Conservation (phyloP, 1,140 invertebrate species). For the Araneus ventricosus region DNA sequence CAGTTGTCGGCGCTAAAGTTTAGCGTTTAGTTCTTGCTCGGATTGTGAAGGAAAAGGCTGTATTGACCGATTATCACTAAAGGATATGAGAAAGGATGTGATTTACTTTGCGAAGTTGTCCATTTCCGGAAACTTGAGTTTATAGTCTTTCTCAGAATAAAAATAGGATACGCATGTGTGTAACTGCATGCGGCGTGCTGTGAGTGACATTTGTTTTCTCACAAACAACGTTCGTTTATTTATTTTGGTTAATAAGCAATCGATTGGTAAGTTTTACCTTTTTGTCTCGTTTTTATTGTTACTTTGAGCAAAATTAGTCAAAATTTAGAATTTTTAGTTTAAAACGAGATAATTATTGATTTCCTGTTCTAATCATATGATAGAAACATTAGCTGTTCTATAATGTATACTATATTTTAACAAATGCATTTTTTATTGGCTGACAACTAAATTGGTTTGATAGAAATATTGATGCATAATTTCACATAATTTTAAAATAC, state of each 20-base stretch:
- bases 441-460: too few relatives aligned
- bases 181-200: not conserved
- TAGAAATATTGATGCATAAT: too few relatives aligned
- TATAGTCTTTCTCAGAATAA: not conserved
- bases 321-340: too few relatives aligned
- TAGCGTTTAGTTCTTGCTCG: not conserved
- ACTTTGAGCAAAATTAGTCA: not conserved
- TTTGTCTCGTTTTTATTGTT: not conserved
- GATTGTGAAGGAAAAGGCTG: not conserved
- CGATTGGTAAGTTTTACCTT: not conserved
- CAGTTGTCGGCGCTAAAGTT: not conserved
- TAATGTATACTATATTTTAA: too few relatives aligned
- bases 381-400: too few relatives aligned
- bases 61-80: not conserved
- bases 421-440: too few relatives aligned
- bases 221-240: too few relatives aligned
- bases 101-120: not conserved
- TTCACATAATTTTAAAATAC: too few relatives aligned
- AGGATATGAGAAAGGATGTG: conserved; percentile 9
- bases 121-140: not conserved
- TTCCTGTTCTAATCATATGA: too few relatives aligned
- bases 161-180: not conserved
- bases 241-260: not conserved
- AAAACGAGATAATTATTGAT: too few relatives aligned
- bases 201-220: not conserved